Evolutionary conservation across 2,888 invertebrate species (phyloP).

Genomic region (Tachina grossa): DNA sequence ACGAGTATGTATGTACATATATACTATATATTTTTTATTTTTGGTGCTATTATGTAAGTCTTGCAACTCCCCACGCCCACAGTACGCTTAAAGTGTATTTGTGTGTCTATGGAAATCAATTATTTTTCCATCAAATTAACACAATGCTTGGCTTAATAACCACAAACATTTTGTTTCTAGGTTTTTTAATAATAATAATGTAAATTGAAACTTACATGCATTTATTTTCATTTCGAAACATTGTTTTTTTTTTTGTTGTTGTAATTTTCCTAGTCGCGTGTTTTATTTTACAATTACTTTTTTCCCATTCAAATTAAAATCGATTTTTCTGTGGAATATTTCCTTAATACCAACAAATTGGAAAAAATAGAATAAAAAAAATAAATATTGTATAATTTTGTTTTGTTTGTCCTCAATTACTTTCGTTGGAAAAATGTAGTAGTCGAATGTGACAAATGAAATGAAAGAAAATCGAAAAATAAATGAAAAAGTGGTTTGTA

Average conservation of each 20-base stretch:
- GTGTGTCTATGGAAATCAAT: constrained; percentile 57
- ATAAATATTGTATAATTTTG: constrained; percentile 45
- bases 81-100: neutral
- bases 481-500: neutral
- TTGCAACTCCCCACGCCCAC: neutral
- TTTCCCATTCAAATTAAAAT: constrained; percentile 68
- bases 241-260: constrained; percentile 4
- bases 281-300: constrained; percentile 29
- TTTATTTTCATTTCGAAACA: constrained; percentile 1
- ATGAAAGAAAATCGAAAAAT: neutral
- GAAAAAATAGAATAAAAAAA: constrained; percentile 15
- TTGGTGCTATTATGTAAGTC: neutral
- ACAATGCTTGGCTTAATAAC: constrained; percentile 44
- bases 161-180: constrained; percentile 24
- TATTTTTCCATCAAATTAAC: constrained; percentile 62
- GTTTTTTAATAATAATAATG: constrained; percentile 34
- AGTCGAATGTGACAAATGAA: constrained; percentile 21
- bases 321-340: constrained; percentile 58
- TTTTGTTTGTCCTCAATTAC: constrained; percentile 60
- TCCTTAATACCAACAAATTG: constrained; percentile 32
- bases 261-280: constrained; percentile 49
- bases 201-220: constrained; percentile 16
- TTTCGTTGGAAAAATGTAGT: constrained; percentile 9
- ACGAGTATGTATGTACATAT: too few species aligned
- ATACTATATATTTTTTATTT: neutral